phyloP scores from a whole-genome alignment of 2,113 vertebrate species.

The Heteronetta atricapilla region DNA sequence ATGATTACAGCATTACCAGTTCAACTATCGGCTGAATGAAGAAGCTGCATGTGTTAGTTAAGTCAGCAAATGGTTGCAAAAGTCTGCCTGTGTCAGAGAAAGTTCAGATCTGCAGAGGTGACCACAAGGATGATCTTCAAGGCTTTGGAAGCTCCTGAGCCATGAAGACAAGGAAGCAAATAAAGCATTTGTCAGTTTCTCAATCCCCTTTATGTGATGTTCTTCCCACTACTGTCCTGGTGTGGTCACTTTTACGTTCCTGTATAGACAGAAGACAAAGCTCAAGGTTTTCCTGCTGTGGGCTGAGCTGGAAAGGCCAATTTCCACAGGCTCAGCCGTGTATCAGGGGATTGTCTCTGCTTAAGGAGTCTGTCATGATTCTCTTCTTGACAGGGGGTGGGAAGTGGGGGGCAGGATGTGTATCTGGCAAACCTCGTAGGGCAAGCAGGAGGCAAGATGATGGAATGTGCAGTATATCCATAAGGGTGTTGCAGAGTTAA shows the following conservation, averaged over 20 bases:
- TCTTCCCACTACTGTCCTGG: background rate
- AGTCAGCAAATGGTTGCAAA: background rate
- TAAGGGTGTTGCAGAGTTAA: background rate
- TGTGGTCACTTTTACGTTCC: background rate
- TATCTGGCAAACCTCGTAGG: background rate
- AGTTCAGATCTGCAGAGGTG: background rate
- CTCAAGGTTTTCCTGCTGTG: background rate
- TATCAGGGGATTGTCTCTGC: background rate
- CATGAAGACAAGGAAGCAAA: background rate
- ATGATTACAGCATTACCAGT: background rate
- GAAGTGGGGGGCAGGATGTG: rapidly evolving
- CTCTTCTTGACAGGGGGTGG: background rate
- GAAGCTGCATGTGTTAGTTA: background rate
- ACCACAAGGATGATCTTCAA: background rate
- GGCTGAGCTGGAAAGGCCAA: background rate
- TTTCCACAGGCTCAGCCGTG: background rate
- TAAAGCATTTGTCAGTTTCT: rapidly evolving
- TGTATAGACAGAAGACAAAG: background rate
- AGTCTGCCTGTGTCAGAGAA: background rate
- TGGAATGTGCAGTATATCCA: background rate
- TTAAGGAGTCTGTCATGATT: background rate
- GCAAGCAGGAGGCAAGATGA: background rate
- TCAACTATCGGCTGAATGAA: background rate
- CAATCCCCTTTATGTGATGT: background rate
- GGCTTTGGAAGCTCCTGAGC: background rate